Percentiles rank a stretch among this genome's conserved stretches.
Evolutionary conservation across 2,888 invertebrate genomes (phyloP).

Genomic region (Tinea trinotella): DNA sequence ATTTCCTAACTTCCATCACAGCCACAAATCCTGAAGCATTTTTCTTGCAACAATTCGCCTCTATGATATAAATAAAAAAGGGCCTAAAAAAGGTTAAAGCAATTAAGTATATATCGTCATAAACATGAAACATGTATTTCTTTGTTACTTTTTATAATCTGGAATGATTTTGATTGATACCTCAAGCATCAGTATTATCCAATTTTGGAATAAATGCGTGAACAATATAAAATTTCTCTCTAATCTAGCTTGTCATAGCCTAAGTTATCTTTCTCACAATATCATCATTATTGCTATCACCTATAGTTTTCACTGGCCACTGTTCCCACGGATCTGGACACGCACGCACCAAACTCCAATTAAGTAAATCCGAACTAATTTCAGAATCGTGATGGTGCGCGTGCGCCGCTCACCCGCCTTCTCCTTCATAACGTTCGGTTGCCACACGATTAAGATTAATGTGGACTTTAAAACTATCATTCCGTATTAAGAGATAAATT

Average conservation of each 20-base stretch:
- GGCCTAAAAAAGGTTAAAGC: no score
- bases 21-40: no score
- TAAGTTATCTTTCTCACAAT: neutral
- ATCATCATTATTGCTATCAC: neutral
- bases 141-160: no score
- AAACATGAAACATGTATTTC: no score
- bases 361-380: slow-evolving; percentile 40
- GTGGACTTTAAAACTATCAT: neutral
- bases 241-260: no score
- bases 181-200: neutral
- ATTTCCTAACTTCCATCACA: no score
- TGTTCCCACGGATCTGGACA: slow-evolving; percentile 56
- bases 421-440: slow-evolving; percentile 8
- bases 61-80: no score
- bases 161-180: neutral
- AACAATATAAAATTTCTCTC: no score
- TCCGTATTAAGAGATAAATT: neutral
- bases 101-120: no score
- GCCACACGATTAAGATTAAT: slow-evolving; percentile 12
- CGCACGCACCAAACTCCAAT: slow-evolving; percentile 23
- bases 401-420: slow-evolving; percentile 20
- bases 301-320: neutral
- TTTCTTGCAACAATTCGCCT: no score
- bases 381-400: slow-evolving; percentile 31
- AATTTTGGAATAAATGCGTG: no score